Evolutionary conservation across 1,140 invertebrate genomes (phyloP).

Genomic region (Calycopis cecrops): DNA sequence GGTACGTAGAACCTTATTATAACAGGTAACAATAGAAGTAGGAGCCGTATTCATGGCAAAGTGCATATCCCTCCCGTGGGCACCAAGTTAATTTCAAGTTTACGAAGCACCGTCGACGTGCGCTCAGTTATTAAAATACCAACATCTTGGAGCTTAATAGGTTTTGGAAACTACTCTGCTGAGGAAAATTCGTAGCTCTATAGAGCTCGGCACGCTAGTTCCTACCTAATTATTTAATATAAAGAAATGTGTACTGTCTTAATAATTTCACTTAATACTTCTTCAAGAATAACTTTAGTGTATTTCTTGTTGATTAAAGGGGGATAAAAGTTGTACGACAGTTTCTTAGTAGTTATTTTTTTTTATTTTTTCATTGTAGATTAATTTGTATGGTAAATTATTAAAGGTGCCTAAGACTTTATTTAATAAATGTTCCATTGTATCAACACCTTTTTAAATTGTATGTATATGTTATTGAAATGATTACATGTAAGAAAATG

Average conservation of each 20-base stretch:
- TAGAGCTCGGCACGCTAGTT: constrained; percentile 26
- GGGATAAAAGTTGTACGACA: no score
- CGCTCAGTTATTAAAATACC: constrained; percentile 59
- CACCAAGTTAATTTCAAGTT: constrained; percentile 62
- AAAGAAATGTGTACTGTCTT: constrained; percentile 12
- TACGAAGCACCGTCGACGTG: constrained; percentile 43
- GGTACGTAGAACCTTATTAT: constrained; percentile 39
- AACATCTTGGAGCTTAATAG: constrained; percentile 54
- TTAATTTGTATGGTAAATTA: no score
- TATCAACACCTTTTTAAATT: no score
- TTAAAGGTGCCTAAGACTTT: no score
- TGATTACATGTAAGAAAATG: no score
- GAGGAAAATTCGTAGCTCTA: constrained; percentile 41
- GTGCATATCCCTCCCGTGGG: constrained; percentile 50
- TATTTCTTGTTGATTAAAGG: neutral
- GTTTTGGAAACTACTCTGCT: constrained; percentile 48
- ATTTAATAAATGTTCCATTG: no score
- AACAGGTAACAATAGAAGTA: constrained; percentile 42
- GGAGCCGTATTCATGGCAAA: constrained; percentile 45
- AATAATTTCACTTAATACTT: neutral
- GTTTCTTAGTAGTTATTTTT: no score
- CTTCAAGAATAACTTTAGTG: neutral
- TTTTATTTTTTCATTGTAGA: no score
- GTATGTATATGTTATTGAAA: no score
- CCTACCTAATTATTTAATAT: constrained; percentile 20